Base-by-base conservation (phyloP, 2,797 vertebrate genomes). In the Alfaro cultratus region DNA sequence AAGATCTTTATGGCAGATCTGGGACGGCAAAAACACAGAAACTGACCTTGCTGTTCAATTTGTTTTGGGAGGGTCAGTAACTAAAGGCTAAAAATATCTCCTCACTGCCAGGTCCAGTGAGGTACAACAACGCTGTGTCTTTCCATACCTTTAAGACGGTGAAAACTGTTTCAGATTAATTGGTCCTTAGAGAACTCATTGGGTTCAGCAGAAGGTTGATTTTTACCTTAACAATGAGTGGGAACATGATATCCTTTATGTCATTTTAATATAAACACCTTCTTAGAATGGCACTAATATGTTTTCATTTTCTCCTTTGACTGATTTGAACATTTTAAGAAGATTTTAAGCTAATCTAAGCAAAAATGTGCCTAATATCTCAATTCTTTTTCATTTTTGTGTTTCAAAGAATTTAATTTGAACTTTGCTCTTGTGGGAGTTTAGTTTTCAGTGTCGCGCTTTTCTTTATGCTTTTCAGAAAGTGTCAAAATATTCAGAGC, bases 11-110 rank as follows among this genome's bases (percentile, higher is more conserved):
- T 70, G 39, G 67, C 67, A 70, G 39, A 70, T 70, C 67, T 70
- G 67, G 39, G 39, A 43, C 39, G 11, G 23, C 21, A 43, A 15
- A 43, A 70, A 43, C 67, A 70, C 23, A 45, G 67, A n/a, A 43
- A 70, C 39, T 70, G 23, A 70, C 67, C 39, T 70, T 70, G 23
- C 23, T 43, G 23, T 70, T 70, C 39, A 43, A n/a, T 70, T 70
- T 43, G 67, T 70, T 70, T 70, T 15, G 39, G 23, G 39, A 13
- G 67, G 39, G 39, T 70, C 67, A 73, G 80, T 49, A 55, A 43
- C 57, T 80, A 62, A 73, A 72, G 67, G 39, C 67, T 70, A 70
- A 45, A 70, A 70, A 70, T 70, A 70, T 70, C 67, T 70, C 23
- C 39, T 26, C 67, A 15, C 39, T 70, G 67, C 39, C 41, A 43